phyloP scores from a whole-genome alignment of 1,140 invertebrate genomes.

The Ceratosolen fusciceps region DNA sequence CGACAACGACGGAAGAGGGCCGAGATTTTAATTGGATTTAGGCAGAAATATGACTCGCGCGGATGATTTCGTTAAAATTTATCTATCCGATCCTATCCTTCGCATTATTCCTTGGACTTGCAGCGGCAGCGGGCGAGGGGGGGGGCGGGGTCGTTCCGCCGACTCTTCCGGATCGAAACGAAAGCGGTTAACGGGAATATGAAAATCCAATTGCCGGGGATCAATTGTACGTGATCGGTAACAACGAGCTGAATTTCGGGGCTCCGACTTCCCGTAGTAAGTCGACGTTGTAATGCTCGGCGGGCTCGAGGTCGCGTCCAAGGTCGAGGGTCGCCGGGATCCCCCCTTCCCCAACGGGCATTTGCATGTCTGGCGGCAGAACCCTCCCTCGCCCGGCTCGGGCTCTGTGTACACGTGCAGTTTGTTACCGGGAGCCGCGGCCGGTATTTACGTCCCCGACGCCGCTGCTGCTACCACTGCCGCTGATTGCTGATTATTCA shows the following conservation, averaged over 20 bases:
- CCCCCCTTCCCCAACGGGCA: conserved; percentile 13
- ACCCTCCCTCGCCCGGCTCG: conserved; percentile 18
- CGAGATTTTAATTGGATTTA: no score
- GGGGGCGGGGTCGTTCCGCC: no score
- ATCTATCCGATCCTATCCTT: no score
- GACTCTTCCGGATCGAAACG: neutral
- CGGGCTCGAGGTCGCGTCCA: neutral
- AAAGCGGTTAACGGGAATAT: neutral
- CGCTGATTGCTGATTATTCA: conserved; percentile 61
- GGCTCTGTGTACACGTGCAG: conserved; percentile 38
- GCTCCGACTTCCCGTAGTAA: no score
- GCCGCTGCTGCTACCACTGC: no score
- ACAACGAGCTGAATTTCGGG: conserved; percentile 39
- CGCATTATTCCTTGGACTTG: no score
- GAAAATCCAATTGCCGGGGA: conserved; percentile 5
- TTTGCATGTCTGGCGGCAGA: conserved; percentile 44
- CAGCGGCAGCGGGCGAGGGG: no score
- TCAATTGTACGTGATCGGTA: conserved; percentile 32
- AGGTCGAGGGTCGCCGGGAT: neutral
- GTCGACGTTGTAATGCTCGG: no score
- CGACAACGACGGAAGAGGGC: no score
- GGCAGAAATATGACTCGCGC: no score
- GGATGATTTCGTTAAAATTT: no score
- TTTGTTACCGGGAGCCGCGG: conserved; percentile 40
- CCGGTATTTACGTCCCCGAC: no score